phyloP scores from a whole-genome alignment of 1,140 invertebrate species.

The Araneus ventricosus region DNA sequence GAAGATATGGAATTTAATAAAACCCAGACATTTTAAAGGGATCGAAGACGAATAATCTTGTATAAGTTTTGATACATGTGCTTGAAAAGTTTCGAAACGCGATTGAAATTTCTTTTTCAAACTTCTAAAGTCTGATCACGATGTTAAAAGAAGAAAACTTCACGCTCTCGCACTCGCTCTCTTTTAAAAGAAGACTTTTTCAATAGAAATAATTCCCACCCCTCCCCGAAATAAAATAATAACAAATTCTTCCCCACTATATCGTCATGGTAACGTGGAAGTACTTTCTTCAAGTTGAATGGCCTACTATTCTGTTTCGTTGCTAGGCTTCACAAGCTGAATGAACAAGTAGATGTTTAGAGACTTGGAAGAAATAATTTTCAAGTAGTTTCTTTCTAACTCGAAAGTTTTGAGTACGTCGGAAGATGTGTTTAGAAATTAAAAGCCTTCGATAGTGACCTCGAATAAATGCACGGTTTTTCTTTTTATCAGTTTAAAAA shows the following conservation, averaged over 20 bases:
- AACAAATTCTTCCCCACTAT: background rate
- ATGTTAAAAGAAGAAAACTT: background rate
- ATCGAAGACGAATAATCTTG: background rate
- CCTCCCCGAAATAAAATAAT: constrained; percentile 8
- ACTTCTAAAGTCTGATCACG: constrained; percentile 34
- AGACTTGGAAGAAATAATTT: background rate
- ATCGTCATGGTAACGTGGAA: constrained; percentile 7
- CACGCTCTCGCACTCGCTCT: background rate
- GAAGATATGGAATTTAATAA: background rate
- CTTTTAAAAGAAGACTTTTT: constrained; percentile 18
- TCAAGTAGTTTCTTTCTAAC: background rate
- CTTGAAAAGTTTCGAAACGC: background rate
- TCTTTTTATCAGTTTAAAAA: too few relatives aligned
- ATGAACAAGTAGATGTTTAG: constrained; percentile 34
- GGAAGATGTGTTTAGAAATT: too few relatives aligned
- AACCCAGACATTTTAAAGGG: background rate
- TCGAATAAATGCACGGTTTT: too few relatives aligned
- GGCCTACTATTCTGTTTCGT: background rate
- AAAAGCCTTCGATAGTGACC: too few relatives aligned
- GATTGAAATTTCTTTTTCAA: background rate
- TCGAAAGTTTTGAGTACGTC: too few relatives aligned
- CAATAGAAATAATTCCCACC: constrained; percentile 25
- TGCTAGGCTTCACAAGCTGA: background rate
- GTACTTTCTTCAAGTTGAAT: background rate
- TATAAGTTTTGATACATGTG: background rate